A percentile compares a stretch with the other conserved stretches of the same genome.
Conservation (phyloP, 2,888 invertebrate genomes). For the Cosmopolites sordidus region DNA sequence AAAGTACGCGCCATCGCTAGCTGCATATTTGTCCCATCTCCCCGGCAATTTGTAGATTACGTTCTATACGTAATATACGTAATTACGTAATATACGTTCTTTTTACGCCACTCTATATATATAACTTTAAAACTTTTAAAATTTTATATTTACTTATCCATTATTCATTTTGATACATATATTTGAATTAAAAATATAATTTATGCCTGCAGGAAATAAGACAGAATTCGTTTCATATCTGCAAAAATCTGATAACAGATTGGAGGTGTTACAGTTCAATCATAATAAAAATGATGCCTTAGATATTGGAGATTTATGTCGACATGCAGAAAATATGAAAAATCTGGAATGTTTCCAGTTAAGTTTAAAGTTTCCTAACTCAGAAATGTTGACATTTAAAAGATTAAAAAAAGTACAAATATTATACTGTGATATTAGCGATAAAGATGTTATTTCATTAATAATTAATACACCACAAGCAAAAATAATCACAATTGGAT, state of each 20-base stretch:
- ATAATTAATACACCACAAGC: constrained; percentile 59
- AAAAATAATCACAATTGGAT: constrained; percentile 61
- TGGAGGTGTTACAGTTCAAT: constrained; percentile 41
- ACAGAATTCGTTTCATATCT: constrained; percentile 57
- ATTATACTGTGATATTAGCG: constrained; percentile 59
- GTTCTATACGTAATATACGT: too few relatives aligned
- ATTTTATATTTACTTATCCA: too few relatives aligned
- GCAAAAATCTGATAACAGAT: constrained; percentile 46
- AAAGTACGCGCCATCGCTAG: too few relatives aligned
- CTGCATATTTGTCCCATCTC: too few relatives aligned
- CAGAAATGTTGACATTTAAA: constrained; percentile 54
- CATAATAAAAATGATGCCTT: constrained; percentile 37
- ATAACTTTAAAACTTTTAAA: too few relatives aligned
- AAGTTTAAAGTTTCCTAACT: constrained; percentile 56
- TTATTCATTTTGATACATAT: too few relatives aligned
- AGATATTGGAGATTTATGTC: constrained; percentile 40
- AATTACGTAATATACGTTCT: too few relatives aligned
- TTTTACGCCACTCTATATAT: too few relatives aligned
- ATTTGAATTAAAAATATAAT: too few relatives aligned
- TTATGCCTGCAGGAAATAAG: constrained; percentile 13
- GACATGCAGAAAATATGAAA: constrained; percentile 51
- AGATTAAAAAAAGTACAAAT: constrained; percentile 62
- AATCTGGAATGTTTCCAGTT: constrained; percentile 65
- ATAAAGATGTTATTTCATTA: constrained; percentile 56
- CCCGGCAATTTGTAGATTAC: too few relatives aligned